phyloP scores from a whole-genome alignment of 2,113 vertebrate species.

The Ptilorrhoa leucosticta region DNA sequence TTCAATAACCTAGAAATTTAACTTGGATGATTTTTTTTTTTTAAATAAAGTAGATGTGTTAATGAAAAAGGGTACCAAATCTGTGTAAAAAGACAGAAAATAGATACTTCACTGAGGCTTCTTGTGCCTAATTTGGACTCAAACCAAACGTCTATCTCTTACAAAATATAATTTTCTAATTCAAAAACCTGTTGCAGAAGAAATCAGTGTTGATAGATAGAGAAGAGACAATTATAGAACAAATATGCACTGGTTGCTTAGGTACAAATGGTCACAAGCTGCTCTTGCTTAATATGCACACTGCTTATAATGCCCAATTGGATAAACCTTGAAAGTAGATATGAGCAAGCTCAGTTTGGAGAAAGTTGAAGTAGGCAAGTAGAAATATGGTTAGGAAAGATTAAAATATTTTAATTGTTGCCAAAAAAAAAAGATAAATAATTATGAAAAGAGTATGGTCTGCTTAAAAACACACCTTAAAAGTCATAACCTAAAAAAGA shows the following conservation, averaged over 20 bases:
- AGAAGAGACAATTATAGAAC: neutral
- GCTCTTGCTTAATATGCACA: neutral
- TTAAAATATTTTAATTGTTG: neutral
- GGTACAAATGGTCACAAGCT: neutral
- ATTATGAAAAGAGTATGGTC: rapidly evolving
- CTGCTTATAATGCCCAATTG: neutral
- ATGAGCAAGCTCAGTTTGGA: neutral
- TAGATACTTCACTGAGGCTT: neutral
- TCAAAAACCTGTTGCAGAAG: neutral
- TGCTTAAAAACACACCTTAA: neutral
- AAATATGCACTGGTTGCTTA: neutral
- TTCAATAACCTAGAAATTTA: neutral
- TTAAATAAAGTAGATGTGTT: neutral
- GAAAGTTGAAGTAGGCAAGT: neutral
- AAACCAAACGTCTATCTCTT: neutral
- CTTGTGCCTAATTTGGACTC: neutral
- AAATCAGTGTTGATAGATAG: neutral
- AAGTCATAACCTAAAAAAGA: neutral
- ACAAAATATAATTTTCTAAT: neutral
- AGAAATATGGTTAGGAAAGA: neutral
- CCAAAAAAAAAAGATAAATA: neutral
- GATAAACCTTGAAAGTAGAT: neutral
- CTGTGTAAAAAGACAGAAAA: neutral
- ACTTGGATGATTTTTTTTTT: neutral
- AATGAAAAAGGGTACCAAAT: neutral